Conservation (phyloP, 2,113 vertebrate genomes). For the Stigmatopora nigra region DNA sequence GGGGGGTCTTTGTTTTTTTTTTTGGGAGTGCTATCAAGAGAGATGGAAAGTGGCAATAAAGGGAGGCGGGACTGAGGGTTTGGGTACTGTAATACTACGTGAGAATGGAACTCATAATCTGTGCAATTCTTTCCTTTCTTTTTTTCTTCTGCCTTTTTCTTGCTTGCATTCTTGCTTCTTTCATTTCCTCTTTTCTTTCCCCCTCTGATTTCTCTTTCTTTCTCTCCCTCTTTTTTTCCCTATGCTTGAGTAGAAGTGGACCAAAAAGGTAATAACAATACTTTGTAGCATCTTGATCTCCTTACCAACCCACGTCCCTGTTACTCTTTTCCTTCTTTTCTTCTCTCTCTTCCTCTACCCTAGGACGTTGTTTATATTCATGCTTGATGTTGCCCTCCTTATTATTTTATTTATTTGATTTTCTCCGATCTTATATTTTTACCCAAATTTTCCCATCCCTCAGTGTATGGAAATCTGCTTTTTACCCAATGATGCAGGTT, state of each 20-base stretch:
- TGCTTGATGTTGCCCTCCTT: conserved; percentile 79
- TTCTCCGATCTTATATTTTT: conserved; percentile 14
- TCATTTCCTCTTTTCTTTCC: conserved; percentile 61
- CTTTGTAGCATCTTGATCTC: conserved; percentile 74
- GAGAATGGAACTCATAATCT: conserved; percentile 63
- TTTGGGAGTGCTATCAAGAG: background rate
- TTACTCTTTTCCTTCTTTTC: conserved; percentile 42
- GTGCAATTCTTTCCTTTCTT: conserved; percentile 36
- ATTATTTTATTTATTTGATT: conserved; percentile 42
- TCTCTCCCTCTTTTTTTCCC: conserved; percentile 82
- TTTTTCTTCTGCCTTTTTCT: conserved; percentile 19
- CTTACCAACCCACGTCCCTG: conserved; percentile 42
- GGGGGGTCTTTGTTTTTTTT: no score
- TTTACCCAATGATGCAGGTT: conserved; percentile 64
- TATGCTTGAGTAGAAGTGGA: conserved; percentile 98
- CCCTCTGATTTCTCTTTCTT: conserved; percentile 82
- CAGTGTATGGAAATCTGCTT: conserved; percentile 55
- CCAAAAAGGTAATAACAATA: conserved; percentile 93
- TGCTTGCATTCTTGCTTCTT: conserved; percentile 49
- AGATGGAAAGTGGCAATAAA: conserved; percentile 19
- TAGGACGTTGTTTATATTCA: conserved; percentile 85
- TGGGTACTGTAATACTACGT: conserved; percentile 52
- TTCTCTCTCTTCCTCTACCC: conserved; percentile 71
- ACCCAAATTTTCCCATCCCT: conserved; percentile 49
- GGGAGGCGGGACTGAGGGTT: conserved; percentile 30